Evolutionary conservation across 2,888 invertebrate species (phyloP).

Genomic region (Allolobophora icterica): DNA sequence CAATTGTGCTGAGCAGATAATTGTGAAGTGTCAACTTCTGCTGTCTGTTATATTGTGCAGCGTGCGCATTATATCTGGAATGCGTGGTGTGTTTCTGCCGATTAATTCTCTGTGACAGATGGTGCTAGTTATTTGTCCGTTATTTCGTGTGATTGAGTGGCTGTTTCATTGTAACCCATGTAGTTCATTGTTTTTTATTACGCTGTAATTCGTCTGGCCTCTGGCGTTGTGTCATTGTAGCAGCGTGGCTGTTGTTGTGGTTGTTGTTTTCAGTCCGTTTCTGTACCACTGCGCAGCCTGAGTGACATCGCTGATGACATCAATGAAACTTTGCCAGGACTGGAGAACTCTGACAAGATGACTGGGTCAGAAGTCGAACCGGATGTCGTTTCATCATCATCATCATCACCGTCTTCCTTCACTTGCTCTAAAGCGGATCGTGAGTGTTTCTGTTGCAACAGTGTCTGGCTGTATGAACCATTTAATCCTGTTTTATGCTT

Average conservation of each 20-base stretch:
- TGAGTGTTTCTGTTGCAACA: constrained; percentile 13
- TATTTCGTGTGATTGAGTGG: background rate
- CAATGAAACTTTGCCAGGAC: background rate
- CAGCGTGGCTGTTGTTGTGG: background rate
- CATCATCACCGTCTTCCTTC: constrained; percentile 5
- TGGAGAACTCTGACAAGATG: constrained; percentile 13
- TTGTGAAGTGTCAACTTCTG: background rate
- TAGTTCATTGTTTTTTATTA: background rate
- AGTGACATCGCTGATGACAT: constrained; percentile 29
- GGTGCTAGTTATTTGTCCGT: background rate
- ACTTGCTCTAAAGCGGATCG: background rate
- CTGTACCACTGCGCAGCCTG: constrained; percentile 19
- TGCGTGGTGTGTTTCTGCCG: background rate
- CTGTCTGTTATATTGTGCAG: background rate
- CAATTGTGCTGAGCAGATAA: background rate
- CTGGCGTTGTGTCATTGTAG: background rate
- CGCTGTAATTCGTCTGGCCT: background rate
- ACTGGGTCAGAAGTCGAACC: constrained; percentile 24
- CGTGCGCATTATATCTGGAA: background rate
- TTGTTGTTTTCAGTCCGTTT: background rate
- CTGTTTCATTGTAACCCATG: background rate
- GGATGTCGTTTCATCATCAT: background rate
- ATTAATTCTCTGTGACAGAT: constrained; percentile 4
- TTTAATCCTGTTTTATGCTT: background rate
- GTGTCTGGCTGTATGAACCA: background rate